Base-by-base conservation (phyloP, 2,113 vertebrate species). In the Mesembrinibis cayennensis region DNA sequence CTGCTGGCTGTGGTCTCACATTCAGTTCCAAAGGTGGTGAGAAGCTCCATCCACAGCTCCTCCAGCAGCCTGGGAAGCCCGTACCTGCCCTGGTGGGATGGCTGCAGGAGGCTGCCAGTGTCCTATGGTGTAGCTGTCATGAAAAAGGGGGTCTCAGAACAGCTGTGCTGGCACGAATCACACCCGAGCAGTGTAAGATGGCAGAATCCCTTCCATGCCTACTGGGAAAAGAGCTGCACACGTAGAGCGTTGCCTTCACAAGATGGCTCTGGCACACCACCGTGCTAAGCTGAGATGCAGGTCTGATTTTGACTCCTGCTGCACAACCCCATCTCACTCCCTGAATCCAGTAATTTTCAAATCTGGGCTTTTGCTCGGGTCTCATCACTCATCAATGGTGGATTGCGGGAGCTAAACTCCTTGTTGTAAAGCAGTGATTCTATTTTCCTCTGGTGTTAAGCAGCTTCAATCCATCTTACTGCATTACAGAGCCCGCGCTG, bases 401-500 rank as follows among this genome's bases (percentile, higher is more conserved):
- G 77, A 83, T 59, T 76, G 74, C 22, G 7, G 76, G 58, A 91
- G 89, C 89, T 95, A 85, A 97, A 87, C 66, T 87, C 66, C 88
- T 78, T 5, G 45, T 56, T 74, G 67, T 61, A 92, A 79, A 89
- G 67, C 91, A 74, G 71, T 7, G 19, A 85, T 97, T 87, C 91
- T 70, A 56, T 96, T 92, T 93, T 69, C 83, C 92, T 70, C 89
- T 1, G 27, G 67, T 81, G 74, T 94, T 93, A 93, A 96, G 92
- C 87, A 95, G 93, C 90, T 94, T 73, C 97, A 93, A 95, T 97
- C 95, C 92, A 96, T 97, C 94, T 95, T 32, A 26, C 56, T 65
- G 93, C 84, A 84, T 95, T 82, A 84, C 84, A 52, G 87, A 94
- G 83, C 89, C 90, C 0, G 26, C 3, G 8, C 88, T 87, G 95